Percentiles rank a stretch among this genome's conserved stretches.
phyloP scores from a whole-genome alignment of 2,113 vertebrate species.

The Centropus unirufus region DNA sequence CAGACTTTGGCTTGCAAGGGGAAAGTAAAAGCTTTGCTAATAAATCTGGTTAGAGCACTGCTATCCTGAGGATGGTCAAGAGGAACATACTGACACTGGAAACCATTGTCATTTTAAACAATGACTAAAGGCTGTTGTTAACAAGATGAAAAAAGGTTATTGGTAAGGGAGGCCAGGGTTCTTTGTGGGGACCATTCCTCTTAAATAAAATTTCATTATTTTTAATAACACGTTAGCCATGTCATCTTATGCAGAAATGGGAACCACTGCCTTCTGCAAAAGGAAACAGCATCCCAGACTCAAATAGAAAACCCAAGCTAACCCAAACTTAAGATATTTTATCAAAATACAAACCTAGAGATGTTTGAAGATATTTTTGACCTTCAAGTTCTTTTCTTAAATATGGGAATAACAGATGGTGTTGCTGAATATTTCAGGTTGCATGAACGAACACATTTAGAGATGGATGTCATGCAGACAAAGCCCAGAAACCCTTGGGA shows the following conservation, averaged over 20 bases:
- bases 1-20: background rate
- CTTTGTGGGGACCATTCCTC: background rate
- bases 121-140: background rate
- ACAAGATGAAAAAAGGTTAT: background rate
- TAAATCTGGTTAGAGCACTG: background rate
- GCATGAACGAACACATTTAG: background rate
- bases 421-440: constrained; percentile 15
- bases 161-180: background rate
- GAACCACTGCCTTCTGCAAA: background rate
- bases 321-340: background rate
- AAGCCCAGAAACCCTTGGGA: background rate
- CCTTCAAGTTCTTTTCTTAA: constrained; percentile 17
- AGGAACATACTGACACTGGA: background rate
- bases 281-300: background rate
- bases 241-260: background rate
- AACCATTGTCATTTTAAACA: constrained; percentile 1
- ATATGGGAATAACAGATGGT: background rate
- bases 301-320: background rate
- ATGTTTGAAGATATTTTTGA: background rate
- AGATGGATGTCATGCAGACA: background rate
- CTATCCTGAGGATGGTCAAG: background rate
- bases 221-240: background rate
- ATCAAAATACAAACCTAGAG: background rate
- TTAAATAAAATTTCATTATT: constrained; percentile 4
- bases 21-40: background rate